Conservation (phyloP, 1,140 invertebrate genomes). For the Meloidogyne chitwoodi region DNA sequence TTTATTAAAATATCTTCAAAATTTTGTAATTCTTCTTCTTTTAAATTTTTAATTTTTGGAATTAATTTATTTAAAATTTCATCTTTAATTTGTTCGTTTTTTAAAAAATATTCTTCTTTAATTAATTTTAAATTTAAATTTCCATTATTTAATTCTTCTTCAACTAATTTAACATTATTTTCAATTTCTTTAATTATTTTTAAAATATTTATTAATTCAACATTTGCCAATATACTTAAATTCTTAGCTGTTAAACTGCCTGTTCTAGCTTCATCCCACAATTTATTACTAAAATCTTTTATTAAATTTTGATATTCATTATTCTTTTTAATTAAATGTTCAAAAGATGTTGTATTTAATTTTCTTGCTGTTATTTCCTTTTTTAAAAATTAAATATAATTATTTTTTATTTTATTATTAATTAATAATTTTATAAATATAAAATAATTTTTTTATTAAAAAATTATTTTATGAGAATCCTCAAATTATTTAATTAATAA, state of each 20-base stretch:
- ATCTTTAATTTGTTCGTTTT: conserved; percentile 41
- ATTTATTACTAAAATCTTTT: conserved; percentile 46
- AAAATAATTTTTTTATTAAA: no score
- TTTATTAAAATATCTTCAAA: background rate
- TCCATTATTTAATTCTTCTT: conserved; percentile 36
- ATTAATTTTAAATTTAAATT: conserved; percentile 32
- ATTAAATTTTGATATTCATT: conserved; percentile 27
- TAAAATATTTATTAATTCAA: conserved; percentile 33
- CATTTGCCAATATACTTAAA: conserved; percentile 29
- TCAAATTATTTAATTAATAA: no score
- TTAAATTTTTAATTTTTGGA: background rate
- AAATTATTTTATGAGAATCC: no score
- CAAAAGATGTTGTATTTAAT: conserved; percentile 52
- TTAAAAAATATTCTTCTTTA: conserved; percentile 26
- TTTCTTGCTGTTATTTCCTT: conserved; percentile 50
- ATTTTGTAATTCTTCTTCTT: conserved; percentile 1
- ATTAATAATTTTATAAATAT: no score
- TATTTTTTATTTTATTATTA: background rate
- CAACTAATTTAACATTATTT: conserved; percentile 24
- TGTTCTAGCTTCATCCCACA: conserved; percentile 47
- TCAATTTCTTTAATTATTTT: conserved; percentile 39
- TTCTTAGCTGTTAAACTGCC: conserved; percentile 37
- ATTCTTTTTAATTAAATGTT: conserved; percentile 40
- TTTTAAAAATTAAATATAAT: conserved; percentile 43
- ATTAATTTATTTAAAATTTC: background rate